Evolutionary conservation across 2,113 vertebrate species (phyloP), one percentile per base, ranked within the genome.

Genomic region (Labeo rohita): DNA sequence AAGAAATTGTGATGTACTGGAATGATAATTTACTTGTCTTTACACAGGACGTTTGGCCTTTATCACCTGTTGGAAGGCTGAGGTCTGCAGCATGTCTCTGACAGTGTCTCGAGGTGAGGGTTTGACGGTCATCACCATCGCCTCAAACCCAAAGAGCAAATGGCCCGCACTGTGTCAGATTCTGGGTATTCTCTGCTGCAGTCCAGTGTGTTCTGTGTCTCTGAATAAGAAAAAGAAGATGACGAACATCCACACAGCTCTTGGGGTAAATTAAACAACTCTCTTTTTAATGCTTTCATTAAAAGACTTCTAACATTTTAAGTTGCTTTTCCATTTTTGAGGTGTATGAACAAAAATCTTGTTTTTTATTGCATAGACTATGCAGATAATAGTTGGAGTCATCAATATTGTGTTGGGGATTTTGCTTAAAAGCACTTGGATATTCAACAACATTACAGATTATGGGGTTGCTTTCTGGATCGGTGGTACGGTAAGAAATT

Each of bases 371-470:
- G 8, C 21, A 9, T 87, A 95, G 94, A 50, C 89, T 7, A 39
- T 92, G 81, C 94, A 95, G 68, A 93, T 94, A 2, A 88, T 94
- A 90, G 61, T 91, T 4, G 93, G 92, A 21, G n/a, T 92, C 34
- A 65, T 93, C 54, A 89, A 89, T 81, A 87, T 95, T 18, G 91
- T 89, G 16, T 50, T 92, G 0, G 92, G 90, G 15, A 0, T 0
- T 56, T 9, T 68, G 3, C 1, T 4, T 49, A 0, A 0, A 5
- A 73, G 88, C 10, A 2, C 90, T 9, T 0, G 0, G 0, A 0
- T 0, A 34, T 5, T 4, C 11, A 3, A 11, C 34, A 0, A 10
- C 1, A 2, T 72, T 49, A 0, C 9, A 5, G 6, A 49, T 0
- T 6, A 0, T 18, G 0, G 0, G 1, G 85, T 18, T 43, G 87